Evolutionary conservation across 2,888 invertebrate species (phyloP).

Genomic region (Cryptus armator): DNA sequence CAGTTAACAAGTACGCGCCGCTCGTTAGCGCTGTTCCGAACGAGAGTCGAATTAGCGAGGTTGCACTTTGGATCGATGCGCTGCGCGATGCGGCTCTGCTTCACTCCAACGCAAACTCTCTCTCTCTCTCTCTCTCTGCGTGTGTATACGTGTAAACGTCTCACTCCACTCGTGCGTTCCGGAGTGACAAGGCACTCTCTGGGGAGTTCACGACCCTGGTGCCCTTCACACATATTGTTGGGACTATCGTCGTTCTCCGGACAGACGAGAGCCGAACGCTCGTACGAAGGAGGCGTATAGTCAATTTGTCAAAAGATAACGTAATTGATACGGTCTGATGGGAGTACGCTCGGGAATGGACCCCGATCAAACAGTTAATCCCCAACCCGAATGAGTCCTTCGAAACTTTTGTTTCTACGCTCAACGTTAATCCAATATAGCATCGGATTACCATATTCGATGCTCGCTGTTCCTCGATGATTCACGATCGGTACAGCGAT

Average conservation of each 20-base stretch:
- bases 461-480: no score
- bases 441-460: no score
- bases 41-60: conserved; percentile 61
- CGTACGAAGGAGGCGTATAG: conserved; percentile 49
- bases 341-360: conserved; percentile 50
- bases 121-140: conserved; percentile 11
- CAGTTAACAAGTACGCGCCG: conserved; percentile 66
- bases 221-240: conserved; percentile 29
- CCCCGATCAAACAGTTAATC: conserved; percentile 48
- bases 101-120: conserved; percentile 37
- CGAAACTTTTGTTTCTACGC: conserved; percentile 22
- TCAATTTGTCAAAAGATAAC: conserved; percentile 68
- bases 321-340: conserved; percentile 62
- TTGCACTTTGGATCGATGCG: conserved; percentile 64
- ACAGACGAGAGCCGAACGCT: conserved; percentile 36
- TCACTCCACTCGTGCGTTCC: conserved; percentile 39
- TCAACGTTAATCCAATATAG: background rate
- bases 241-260: conserved; percentile 28
- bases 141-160: background rate
- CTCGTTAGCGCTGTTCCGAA: conserved; percentile 70
- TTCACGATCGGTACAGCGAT: no score
- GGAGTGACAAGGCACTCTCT: conserved; percentile 47
- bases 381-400: conserved; percentile 16
- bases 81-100: conserved; percentile 21
- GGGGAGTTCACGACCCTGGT: conserved; percentile 46